Evolutionary conservation across 2,797 vertebrate genomes (phyloP), one percentile per base, ranked within the genome.

Genomic region (Gila robusta): DNA sequence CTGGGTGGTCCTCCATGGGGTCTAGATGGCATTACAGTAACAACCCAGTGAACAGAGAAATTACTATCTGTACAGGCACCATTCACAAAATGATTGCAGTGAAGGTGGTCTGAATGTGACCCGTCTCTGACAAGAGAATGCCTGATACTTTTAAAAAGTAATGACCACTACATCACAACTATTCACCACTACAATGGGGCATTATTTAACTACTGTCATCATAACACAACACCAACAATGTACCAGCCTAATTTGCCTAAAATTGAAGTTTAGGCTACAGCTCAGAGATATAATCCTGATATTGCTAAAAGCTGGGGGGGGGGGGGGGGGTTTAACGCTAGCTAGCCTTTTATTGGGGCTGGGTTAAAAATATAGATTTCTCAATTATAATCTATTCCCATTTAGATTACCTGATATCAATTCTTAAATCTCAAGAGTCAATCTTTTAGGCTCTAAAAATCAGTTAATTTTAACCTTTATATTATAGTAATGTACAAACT

Each of bases 21-120:
- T 77, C 81, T 59, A 49, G 23, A 70, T 44, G 67, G 62, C 79
- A 16, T 69, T 56, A 47, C 26, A 62, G 79, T 52, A 87, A 39
- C 44, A 79, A 88, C 69, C 83, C 85, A 88, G 59, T 87, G 89
- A 78, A 90, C 85, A 87, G 85, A 39, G 87, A 90, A 88, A 90
- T 90, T 85, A 67, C 73, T 71, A 49, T 73, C 67, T 1, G 66
- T 26, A 71, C 41, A 64, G 74, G 23, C 54, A 70, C 64, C 32
- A 79, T 71, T 85, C 84, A 85, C 54, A 64, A 85, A 80, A 23
- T 35, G 66, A 85, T 79, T 71, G 74, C 79, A 70, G 49, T 47
- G 71, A 73, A 66, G 67, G 83, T n/a, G 52, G 85, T 82, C 83
- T 70, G 64, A 85, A 26, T 88, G 78, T 81, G 82, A 54, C 62